These are phyloP conservation scores for Macrotrachela quadricornifera DNA, from an alignment of 1,140 invertebrate genomes.

Conservation along the genomic window DNA sequence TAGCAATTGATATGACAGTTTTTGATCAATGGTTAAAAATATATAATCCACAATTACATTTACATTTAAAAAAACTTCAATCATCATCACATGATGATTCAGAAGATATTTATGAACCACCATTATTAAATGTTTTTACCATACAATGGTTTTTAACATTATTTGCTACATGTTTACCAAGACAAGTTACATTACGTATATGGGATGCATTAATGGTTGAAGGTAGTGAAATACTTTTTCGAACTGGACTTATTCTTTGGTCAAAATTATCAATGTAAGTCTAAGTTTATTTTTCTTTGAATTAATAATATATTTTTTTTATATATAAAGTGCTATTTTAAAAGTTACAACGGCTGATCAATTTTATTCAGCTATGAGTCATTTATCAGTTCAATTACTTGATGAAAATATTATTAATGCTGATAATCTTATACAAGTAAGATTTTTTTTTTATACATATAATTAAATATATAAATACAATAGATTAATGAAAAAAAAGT, in stretches of 20 bases:
- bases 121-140: constrained; percentile 86
- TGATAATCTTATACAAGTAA: constrained; percentile 39
- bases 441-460: too few species aligned
- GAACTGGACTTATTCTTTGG: constrained; percentile 80
- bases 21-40: constrained; percentile 67
- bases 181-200: constrained; percentile 60
- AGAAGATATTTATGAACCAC: constrained; percentile 52
- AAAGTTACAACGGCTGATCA: constrained; percentile 69
- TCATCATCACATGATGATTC: too few species aligned
- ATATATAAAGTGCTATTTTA: constrained; percentile 22
- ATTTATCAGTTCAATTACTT: constrained; percentile 65
- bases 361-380: constrained; percentile 86
- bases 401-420: constrained; percentile 57
- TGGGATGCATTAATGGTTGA: constrained; percentile 91
- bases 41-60: too few species aligned
- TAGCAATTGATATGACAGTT: constrained; percentile 91
- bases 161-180: constrained; percentile 83
- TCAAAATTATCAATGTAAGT: constrained; percentile 52
- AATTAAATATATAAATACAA: too few species aligned
- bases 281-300: too few species aligned
- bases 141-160: constrained; percentile 98
- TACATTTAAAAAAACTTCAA: too few species aligned
- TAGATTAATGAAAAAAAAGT: too few species aligned
- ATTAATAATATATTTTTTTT: too few species aligned
- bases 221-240: constrained; percentile 70